Percentiles rank a stretch among this genome's conserved stretches.
phyloP scores from a whole-genome alignment of 2,888 invertebrate species.

The Cryptocephalus moraei region DNA sequence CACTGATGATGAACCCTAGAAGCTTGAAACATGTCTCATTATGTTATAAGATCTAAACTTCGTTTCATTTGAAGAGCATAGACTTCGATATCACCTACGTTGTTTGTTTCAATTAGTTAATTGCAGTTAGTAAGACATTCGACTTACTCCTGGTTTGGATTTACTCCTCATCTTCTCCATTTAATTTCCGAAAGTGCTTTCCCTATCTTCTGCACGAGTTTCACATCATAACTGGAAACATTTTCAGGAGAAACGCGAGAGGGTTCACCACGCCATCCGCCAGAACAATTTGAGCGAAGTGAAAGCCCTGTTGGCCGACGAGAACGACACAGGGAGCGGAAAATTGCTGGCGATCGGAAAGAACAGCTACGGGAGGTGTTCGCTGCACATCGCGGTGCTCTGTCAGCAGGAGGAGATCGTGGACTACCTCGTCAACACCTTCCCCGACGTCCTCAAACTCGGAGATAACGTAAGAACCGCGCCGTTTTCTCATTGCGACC shows the following conservation, averaged over 20 bases:
- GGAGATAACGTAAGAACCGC: conserved; percentile 70
- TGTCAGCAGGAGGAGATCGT: conserved; percentile 75
- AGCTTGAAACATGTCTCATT: no score
- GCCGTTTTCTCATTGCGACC: neutral
- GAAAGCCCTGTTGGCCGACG: conserved; percentile 43
- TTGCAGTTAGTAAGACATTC: no score
- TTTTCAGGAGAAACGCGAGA: conserved; percentile 61
- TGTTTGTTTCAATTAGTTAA: no score
- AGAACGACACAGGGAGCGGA: conserved; percentile 43
- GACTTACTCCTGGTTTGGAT: no score
- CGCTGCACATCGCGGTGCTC: conserved; percentile 79
- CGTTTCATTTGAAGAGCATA: no score
- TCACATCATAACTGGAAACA: no score
- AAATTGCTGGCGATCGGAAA: conserved; percentile 49
- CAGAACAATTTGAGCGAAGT: conserved; percentile 52
- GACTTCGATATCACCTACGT: no score
- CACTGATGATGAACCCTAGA: no score
- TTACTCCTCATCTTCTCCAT: neutral
- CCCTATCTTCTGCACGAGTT: neutral
- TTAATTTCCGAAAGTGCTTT: neutral
- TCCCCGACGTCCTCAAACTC: conserved; percentile 61
- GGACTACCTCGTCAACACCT: conserved; percentile 60
- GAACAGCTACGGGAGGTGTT: conserved; percentile 63
- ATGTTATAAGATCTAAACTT: no score
- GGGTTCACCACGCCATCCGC: conserved; percentile 63